Conservation (phyloP, 37 sponge, comb jelly and placozoan genomes). For the Mnemiopsis leidyi region DNA sequence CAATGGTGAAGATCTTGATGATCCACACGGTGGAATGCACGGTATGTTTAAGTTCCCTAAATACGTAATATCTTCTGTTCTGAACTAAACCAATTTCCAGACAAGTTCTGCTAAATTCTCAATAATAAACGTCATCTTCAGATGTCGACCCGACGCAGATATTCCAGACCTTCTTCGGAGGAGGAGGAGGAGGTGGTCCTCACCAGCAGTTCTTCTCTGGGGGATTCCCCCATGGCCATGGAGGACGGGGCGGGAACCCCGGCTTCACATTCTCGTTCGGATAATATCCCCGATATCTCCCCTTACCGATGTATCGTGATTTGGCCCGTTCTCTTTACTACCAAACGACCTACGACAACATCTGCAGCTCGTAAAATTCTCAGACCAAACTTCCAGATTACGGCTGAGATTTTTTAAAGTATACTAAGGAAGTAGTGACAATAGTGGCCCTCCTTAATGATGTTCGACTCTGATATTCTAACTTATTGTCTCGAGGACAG, state of each 20-base stretch:
- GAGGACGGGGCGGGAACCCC: not conserved
- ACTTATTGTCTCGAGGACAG: not conserved
- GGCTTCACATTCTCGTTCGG: conserved; percentile 50
- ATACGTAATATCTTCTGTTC: no score
- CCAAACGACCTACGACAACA: not conserved
- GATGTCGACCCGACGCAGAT: conserved; percentile 75
- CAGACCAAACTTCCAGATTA: not conserved
- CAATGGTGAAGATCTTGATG: conserved; percentile 92
- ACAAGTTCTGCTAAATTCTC: no score
- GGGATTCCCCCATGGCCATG: conserved; percentile 22
- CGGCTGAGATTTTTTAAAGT: not conserved
- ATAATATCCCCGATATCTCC: not conserved
- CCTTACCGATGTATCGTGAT: not conserved
- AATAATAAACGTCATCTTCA: no score
- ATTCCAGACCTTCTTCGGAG: conserved; percentile 76
- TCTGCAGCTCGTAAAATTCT: not conserved
- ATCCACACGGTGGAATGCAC: conserved; percentile 72
- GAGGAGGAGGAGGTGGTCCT: conserved; percentile 65
- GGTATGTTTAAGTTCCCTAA: no score
- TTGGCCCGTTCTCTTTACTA: not conserved
- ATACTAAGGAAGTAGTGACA: no score
- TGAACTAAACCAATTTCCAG: no score
- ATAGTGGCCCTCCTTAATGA: not conserved
- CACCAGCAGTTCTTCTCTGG: not conserved
- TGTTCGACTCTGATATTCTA: not conserved